Base-by-base conservation (phyloP, 2,113 vertebrate species). In the Ophthalmolycus amberensis region DNA sequence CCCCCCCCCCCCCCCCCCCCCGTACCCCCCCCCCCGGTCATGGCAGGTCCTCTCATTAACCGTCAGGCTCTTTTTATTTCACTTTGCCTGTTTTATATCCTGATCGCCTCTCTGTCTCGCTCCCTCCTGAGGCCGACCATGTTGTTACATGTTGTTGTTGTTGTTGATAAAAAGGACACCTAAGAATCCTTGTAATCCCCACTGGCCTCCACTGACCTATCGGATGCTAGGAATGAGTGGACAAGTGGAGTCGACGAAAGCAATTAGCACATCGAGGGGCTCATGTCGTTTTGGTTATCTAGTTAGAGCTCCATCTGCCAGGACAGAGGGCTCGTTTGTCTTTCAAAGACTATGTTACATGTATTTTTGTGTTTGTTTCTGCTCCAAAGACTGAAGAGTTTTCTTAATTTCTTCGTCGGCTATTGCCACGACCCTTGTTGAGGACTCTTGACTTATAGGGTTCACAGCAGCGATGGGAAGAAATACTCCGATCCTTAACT, bases 221-320 rank as follows among this genome's bases (percentile, higher is more conserved):
- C 6, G 27, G 54, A 42, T 68, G 75, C 69, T 44, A 38, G 37
- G 58, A 85, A 60, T 60, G 44, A 84, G 80, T n/a, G n/a, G 79
- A 79, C 83, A 81, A 81, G 80, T 68, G 40, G 77, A 85, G 83
- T 82, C 75, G n/a, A 77, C 74, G 65, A 88, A 91, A 87, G 84
- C 85, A 93, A 93, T 94, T 92, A 91, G 79, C 90, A 79, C 79
- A 63, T 87, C 25, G 77, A 85, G 60, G 71, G 77, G 25, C 71
- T 80, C 72, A 25, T 70, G 84, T 89, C 81, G 71, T 66, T 75
- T 88, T 77, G 71, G 54, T 85, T 84, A 71, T 82, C 73, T 76
- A 44, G 78, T 71, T 52, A 9, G 46, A 70, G 66, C 27, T 32
- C 73, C 82, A 46, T 80, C 66, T 81, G 38, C 27, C 50, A 56